A percentile compares a stretch with the other conserved stretches of the same genome.
Evolutionary conservation across 23 tunicate species (phyloP).

Genomic region (Oikopleura dioica): DNA sequence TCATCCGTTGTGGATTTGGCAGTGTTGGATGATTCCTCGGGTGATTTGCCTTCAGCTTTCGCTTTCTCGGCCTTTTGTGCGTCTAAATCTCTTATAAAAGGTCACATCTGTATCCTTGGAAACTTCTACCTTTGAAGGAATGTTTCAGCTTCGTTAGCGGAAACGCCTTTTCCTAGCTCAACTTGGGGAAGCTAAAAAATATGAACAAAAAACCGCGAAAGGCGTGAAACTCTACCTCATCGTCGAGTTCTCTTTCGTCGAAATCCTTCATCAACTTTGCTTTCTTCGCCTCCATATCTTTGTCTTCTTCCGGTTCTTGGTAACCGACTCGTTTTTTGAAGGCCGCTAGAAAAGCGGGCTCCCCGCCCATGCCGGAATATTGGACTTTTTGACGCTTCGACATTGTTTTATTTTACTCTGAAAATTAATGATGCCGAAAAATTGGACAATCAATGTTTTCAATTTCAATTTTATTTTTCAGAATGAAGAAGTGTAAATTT

Average conservation of each 20-base stretch:
- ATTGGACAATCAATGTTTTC: neutral
- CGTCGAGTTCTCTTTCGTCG: neutral
- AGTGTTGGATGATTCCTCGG: neutral
- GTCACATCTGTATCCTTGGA: neutral
- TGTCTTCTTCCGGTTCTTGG: neutral
- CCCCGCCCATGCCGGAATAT: conserved; percentile 2
- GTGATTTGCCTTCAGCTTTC: neutral
- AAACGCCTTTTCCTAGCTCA: conserved; percentile 5
- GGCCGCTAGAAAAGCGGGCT: neutral
- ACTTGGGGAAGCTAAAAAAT: too few relatives aligned
- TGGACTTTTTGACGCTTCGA: neutral
- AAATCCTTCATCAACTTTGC: neutral
- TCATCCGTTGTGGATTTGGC: neutral
- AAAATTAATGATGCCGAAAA: too few relatives aligned
- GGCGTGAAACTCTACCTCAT: too few relatives aligned
- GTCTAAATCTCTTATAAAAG: neutral
- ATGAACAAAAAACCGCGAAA: too few relatives aligned
- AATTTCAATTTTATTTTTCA: neutral
- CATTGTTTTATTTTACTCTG: neutral
- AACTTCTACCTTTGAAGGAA: neutral
- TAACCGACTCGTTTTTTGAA: neutral
- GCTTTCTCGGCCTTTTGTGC: neutral
- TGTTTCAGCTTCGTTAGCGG: conserved; percentile 3
- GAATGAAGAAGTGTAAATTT: neutral
- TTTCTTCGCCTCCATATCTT: neutral